Evolutionary conservation across 2,797 vertebrate species (phyloP).

Genomic region (Gadopsis marmoratus): DNA sequence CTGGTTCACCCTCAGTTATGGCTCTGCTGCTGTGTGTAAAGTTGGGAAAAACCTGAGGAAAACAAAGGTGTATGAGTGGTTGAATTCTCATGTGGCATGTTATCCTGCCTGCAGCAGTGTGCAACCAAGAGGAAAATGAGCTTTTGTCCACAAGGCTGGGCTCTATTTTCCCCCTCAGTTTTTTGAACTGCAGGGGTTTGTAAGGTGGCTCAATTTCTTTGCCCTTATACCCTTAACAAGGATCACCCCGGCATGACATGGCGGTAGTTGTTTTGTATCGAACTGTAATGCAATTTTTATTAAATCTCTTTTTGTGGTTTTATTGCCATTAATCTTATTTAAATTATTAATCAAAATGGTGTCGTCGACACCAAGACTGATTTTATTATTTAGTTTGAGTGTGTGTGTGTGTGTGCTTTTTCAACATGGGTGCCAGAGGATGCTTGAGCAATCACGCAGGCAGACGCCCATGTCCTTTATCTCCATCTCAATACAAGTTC

Average conservation of each 20-base stretch:
- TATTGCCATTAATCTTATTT: constrained; percentile 24
- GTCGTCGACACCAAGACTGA: constrained; percentile 24
- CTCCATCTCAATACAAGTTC: constrained; percentile 81
- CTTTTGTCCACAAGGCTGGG: constrained; percentile 82
- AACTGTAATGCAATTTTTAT: constrained; percentile 27
- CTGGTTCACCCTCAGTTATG: constrained; percentile 58
- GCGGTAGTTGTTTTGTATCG: constrained; percentile 42
- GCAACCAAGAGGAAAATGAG: constrained; percentile 86
- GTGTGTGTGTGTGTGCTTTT: background rate
- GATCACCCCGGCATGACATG: constrained; percentile 58
- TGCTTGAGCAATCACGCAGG: constrained; percentile 67
- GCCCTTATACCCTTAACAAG: constrained; percentile 67
- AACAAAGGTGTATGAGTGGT: constrained; percentile 82
- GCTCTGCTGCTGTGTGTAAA: constrained; percentile 74
- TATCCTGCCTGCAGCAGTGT: constrained; percentile 81
- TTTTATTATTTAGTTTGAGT: constrained; percentile 5
- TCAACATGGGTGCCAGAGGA: constrained; percentile 24
- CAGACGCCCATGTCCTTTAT: constrained; percentile 75
- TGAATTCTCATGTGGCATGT: constrained; percentile 82
- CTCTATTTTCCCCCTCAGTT: constrained; percentile 61
- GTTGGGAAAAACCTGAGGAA: constrained; percentile 80
- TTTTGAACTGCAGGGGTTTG: constrained; percentile 74
- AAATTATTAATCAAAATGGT: constrained; percentile 42
- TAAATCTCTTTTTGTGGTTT: constrained; percentile 5
- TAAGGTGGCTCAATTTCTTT: constrained; percentile 67